Conservation (phyloP, 2,113 vertebrate genomes). For the Percopsis transmontana region DNA sequence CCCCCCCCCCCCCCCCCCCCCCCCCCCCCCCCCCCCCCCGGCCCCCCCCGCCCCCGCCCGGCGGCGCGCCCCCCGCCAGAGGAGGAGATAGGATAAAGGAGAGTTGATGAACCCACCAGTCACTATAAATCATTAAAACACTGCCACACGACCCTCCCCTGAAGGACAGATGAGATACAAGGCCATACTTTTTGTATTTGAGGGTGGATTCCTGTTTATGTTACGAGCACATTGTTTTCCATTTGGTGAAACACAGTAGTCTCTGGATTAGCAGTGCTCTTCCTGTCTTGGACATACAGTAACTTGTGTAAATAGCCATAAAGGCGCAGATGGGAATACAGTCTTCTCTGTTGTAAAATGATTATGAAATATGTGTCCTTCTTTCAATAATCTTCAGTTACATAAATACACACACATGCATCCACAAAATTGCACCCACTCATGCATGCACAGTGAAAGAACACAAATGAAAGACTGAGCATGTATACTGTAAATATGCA, state of each 20-base stretch:
- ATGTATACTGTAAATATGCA: constrained; percentile 8
- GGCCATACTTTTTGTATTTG: constrained; percentile 43
- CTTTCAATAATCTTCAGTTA: no score
- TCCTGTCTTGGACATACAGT: constrained; percentile 52
- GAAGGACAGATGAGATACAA: constrained; percentile 53
- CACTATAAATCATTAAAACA: constrained; percentile 49
- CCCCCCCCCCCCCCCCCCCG: no score
- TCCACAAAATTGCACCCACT: constrained; percentile 12
- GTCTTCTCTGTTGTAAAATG: no score
- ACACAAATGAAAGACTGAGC: background rate
- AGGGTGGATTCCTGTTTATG: constrained; percentile 53
- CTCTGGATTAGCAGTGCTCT: constrained; percentile 56
- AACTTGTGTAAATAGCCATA: constrained; percentile 33
- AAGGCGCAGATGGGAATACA: background rate
- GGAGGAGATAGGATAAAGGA: no score
- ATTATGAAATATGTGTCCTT: no score
- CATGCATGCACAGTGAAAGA: constrained; percentile 3
- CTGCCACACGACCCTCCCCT: constrained; percentile 53
- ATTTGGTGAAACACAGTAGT: constrained; percentile 39
- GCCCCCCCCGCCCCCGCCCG: no score
- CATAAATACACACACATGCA: constrained; percentile 24
- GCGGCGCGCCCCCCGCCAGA: no score
- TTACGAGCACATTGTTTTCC: background rate
- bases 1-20: no score
- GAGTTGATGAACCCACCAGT: constrained; percentile 29